These are phyloP conservation scores for Paraplagusia blochii DNA, from an alignment of 2,113 vertebrate genomes.

Conservation along the genomic window DNA sequence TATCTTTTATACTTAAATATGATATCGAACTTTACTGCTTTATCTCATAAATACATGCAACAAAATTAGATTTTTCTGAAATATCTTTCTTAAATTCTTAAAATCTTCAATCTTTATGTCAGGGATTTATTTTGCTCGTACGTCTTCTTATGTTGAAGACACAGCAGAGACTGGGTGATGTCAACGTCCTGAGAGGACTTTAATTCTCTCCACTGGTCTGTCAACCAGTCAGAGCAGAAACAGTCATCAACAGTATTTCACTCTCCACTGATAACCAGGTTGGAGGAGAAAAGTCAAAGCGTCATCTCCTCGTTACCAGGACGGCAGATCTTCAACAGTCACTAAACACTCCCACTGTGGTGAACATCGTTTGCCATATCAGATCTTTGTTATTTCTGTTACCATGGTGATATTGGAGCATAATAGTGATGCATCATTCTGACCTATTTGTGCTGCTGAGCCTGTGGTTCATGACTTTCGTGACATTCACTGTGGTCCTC, in stretches of 20 bases:
- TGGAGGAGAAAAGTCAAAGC: constrained; percentile 2
- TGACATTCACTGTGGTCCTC: constrained; percentile 10
- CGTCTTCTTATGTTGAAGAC: not conserved
- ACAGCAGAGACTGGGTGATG: constrained; percentile 18
- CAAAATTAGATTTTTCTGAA: too few species aligned
- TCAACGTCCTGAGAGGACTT: too few species aligned
- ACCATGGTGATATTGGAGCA: constrained; percentile 32
- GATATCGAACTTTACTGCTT: too few species aligned
- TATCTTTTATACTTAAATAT: too few species aligned
- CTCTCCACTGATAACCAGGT: constrained; percentile 15
- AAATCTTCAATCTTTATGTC: too few species aligned
- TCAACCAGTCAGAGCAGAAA: constrained; percentile 24
- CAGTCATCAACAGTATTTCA: constrained; percentile 41
- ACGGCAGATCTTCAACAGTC: not conserved
- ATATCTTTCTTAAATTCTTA: too few species aligned
- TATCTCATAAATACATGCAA: too few species aligned
- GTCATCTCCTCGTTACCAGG: not conserved
- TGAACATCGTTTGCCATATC: constrained; percentile 3
- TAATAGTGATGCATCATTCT: constrained; percentile 28
- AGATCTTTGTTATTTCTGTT: constrained; percentile 54
- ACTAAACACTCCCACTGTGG: not conserved
- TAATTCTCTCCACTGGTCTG: constrained; percentile 28
- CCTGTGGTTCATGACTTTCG: constrained; percentile 38
- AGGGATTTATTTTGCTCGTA: too few species aligned
- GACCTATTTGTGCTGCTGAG: constrained; percentile 39